These are phyloP conservation scores for Potorous gilbertii DNA, from an alignment of 2,797 vertebrate species.

Conservation along the genomic window DNA sequence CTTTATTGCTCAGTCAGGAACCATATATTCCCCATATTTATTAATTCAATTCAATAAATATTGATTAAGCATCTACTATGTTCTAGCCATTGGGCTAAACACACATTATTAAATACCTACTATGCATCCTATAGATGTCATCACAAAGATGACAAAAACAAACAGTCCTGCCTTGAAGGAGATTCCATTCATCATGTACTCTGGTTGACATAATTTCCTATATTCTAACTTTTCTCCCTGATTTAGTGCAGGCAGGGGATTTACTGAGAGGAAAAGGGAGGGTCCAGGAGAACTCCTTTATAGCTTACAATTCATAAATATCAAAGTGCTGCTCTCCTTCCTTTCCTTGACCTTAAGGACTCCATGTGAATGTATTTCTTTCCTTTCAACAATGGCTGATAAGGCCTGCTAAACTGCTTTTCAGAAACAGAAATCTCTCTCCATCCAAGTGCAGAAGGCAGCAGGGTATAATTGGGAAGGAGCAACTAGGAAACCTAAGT, in stretches of 20 bases:
- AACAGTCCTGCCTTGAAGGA: neutral
- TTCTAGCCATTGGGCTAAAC: neutral
- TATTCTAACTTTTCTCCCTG: neutral
- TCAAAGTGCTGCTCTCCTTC: neutral
- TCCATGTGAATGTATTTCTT: neutral
- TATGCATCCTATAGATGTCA: neutral
- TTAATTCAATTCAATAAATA: neutral
- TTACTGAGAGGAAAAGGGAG: neutral
- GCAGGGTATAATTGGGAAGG: neutral
- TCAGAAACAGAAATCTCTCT: neutral
- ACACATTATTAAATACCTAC: neutral
- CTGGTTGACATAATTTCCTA: neutral
- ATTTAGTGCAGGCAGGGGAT: neutral
- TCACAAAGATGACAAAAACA: no score
- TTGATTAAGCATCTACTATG: neutral
- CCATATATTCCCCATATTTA: neutral
- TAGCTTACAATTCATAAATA: neutral
- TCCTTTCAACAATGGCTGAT: neutral
- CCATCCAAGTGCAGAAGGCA: neutral
- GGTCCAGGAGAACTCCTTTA: neutral
- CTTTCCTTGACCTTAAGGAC: neutral
- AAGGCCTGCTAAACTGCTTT: neutral
- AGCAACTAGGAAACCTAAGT: neutral
- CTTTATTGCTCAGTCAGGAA: neutral
- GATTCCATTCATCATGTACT: neutral